phyloP scores from a whole-genome alignment of 2,113 vertebrate genomes.

The Haliaeetus leucogaster region DNA sequence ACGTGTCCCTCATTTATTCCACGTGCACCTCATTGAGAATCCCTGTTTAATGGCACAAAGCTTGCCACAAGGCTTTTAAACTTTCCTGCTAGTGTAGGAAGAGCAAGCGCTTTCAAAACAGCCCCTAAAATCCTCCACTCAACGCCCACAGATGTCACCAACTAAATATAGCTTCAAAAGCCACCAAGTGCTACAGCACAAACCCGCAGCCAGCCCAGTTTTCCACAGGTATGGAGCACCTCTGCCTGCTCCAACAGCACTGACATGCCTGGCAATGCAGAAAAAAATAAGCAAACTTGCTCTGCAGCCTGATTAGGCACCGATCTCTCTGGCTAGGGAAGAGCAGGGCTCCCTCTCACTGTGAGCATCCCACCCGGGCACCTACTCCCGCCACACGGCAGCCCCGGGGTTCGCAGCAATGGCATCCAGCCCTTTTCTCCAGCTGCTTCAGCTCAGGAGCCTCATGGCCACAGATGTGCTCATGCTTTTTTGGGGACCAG shows the following conservation, averaged over 20 bases:
- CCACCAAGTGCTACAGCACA: neutral
- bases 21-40: neutral
- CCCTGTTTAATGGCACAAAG: neutral
- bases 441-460: neutral
- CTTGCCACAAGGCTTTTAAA: slow-evolving; percentile 2
- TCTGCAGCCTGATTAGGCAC: neutral
- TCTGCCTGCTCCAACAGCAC: neutral
- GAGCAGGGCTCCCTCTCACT: neutral
- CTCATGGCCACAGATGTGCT: neutral
- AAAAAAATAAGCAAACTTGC: neutral
- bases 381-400: neutral
- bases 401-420: accelerated
- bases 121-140: slow-evolving; percentile 7
- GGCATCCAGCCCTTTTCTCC: neutral
- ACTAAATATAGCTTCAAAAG: slow-evolving; percentile 39
- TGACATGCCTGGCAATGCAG: accelerated
- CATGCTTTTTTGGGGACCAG: neutral
- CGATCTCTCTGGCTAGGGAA: accelerated
- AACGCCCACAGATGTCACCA: neutral
- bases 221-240: neutral
- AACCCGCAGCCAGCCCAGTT: neutral
- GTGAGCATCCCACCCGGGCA: accelerated
- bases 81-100: neutral
- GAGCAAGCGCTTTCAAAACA: neutral
- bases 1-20: neutral